Conservation (phyloP, 2,797 vertebrate species). For the Prionace glauca region DNA sequence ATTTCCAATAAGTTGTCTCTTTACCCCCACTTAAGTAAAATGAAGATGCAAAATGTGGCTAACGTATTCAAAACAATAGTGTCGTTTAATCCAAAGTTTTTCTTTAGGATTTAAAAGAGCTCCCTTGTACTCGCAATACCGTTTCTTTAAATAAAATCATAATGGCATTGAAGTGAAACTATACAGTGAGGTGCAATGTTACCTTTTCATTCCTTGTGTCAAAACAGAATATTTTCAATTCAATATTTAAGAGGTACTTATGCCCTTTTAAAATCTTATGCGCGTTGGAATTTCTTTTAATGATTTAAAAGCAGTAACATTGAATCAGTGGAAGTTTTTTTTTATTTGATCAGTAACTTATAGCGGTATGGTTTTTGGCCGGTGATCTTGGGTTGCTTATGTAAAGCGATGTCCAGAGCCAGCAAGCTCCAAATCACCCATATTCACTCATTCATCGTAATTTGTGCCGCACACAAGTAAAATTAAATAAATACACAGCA, state of each 20-base stretch:
- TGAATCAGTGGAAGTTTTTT: neutral
- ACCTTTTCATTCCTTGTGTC: neutral
- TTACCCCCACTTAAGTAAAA: neutral
- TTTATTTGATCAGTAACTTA: neutral
- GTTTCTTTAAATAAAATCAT: neutral
- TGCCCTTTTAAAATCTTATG: neutral
- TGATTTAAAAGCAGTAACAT: neutral
- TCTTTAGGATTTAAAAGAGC: neutral
- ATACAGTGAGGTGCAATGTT: neutral
- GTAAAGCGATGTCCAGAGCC: neutral
- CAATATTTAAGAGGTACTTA: neutral
- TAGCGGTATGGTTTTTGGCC: neutral
- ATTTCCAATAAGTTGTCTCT: slow-evolving; percentile 50
- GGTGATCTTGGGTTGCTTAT: neutral
- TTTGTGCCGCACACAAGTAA: neutral
- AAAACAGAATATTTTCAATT: neutral
- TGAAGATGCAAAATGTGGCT: neutral
- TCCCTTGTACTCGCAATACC: neutral
- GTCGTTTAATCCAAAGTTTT: neutral
- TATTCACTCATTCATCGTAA: neutral
- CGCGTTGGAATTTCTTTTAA: neutral
- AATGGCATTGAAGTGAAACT: neutral
- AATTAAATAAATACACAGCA: slow-evolving; percentile 33
- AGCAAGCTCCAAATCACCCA: neutral
- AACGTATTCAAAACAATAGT: neutral